Conservation (phyloP, 2,888 invertebrate genomes). For the Apotomis turbidana region DNA sequence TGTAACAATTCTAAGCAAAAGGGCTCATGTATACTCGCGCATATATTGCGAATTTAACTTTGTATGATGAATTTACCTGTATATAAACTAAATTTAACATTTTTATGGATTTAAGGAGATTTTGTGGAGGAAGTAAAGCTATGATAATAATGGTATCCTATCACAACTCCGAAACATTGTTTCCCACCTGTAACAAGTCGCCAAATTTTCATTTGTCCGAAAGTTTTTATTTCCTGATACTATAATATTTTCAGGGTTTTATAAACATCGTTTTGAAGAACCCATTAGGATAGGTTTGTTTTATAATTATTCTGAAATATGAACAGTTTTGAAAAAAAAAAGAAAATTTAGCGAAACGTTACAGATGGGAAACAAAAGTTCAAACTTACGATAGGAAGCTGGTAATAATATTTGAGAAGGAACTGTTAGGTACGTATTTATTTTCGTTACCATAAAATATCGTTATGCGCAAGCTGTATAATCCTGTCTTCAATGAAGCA, state of each 20-base stretch:
- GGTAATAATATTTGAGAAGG: neutral
- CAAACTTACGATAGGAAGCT: no score
- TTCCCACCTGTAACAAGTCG: no score
- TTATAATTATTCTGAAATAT: no score
- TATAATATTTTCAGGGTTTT: no score
- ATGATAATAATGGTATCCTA: neutral
- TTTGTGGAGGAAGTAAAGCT: constrained; percentile 6
- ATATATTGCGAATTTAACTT: constrained; percentile 38
- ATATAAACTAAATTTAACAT: constrained; percentile 35
- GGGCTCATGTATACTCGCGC: constrained; percentile 30
- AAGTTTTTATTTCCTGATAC: no score
- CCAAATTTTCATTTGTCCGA: no score
- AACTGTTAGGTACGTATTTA: neutral
- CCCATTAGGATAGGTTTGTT: no score
- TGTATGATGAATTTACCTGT: constrained; percentile 41
- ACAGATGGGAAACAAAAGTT: no score
- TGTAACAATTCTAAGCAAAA: neutral
- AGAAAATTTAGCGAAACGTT: no score
- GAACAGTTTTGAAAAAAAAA: no score
- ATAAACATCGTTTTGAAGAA: no score
- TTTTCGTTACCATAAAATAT: neutral
- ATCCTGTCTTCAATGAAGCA: neutral
- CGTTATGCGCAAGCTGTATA: neutral
- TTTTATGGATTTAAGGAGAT: constrained; percentile 25
- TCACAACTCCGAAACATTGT: no score